These are phyloP conservation scores for Diprion similis DNA, from an alignment of 1,140 invertebrate species.

Conservation along the genomic window DNA sequence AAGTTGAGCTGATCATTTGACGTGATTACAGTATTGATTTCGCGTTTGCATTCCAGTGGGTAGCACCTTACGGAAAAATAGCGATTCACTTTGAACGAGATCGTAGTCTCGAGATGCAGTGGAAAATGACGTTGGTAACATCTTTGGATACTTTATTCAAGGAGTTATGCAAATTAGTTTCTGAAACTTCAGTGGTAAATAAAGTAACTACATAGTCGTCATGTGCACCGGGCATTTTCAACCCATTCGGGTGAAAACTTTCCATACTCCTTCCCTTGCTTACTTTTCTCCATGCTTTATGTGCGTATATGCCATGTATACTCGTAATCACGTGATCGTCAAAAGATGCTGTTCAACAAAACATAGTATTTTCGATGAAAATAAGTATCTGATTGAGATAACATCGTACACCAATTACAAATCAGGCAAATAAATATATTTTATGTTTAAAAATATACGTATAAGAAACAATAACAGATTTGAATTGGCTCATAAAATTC, in stretches of 20 bases:
- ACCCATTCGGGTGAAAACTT: not conserved
- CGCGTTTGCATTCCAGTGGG: not conserved
- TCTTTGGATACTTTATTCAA: not conserved
- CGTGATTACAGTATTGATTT: not conserved
- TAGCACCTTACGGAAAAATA: not conserved
- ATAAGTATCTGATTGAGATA: no score
- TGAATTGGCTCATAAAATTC: no score
- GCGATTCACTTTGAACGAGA: not conserved
- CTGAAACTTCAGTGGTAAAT: not conserved
- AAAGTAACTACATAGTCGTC: not conserved
- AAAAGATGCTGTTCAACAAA: no score
- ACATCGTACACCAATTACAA: no score
- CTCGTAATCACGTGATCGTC: no score
- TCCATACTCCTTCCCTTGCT: not conserved
- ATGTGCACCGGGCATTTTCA: not conserved
- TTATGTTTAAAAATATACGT: no score
- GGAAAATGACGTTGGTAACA: not conserved
- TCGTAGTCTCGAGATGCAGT: not conserved
- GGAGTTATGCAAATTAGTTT: slow-evolving; percentile 6
- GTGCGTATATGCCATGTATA: no score
- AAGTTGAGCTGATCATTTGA: not conserved
- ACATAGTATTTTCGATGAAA: no score
- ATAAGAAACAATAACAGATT: no score
- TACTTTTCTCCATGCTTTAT: not conserved
- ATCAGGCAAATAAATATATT: no score